Conservation (phyloP, 2,888 invertebrate genomes). For the Matsumyia berberina region DNA sequence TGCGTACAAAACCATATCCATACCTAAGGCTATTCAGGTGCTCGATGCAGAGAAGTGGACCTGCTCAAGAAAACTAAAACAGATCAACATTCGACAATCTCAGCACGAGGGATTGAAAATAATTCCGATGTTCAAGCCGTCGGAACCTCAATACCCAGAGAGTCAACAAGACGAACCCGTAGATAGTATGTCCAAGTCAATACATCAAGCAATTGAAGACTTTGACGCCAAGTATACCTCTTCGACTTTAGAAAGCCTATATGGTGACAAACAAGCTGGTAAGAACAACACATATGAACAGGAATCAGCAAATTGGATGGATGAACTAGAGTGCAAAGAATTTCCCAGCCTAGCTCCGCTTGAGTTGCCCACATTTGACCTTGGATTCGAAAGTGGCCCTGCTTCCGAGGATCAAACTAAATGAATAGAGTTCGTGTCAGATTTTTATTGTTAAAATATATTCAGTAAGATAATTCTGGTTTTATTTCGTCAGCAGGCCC, state of each 20-base stretch:
- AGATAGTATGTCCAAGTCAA: slow-evolving; percentile 79
- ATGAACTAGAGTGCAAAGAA: slow-evolving; percentile 76
- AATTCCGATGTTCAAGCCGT: slow-evolving; percentile 79
- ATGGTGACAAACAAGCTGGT: neutral
- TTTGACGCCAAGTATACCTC: slow-evolving; percentile 81
- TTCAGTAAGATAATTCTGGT: slow-evolving; percentile 16
- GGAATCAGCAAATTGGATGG: slow-evolving; percentile 50
- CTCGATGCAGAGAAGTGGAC: slow-evolving; percentile 81
- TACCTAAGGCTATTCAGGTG: slow-evolving; percentile 80
- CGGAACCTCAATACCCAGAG: slow-evolving; percentile 26
- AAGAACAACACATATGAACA: slow-evolving; percentile 11
- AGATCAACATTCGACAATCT: slow-evolving; percentile 81
- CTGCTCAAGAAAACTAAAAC: slow-evolving; percentile 81
- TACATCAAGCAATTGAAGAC: slow-evolving; percentile 82
- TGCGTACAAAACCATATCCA: slow-evolving; percentile 81
- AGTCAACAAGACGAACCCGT: slow-evolving; percentile 58
- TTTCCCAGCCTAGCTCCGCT: slow-evolving; percentile 81
- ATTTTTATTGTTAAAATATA: slow-evolving; percentile 41
- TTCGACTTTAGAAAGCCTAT: slow-evolving; percentile 30
- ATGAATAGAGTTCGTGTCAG: slow-evolving; percentile 8
- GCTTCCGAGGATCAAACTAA: slow-evolving; percentile 49
- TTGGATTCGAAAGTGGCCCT: slow-evolving; percentile 76
- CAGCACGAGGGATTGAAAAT: slow-evolving; percentile 81
- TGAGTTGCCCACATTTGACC: slow-evolving; percentile 82
- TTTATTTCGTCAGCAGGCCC: slow-evolving; percentile 81